These are phyloP conservation scores for Lasioglossum oenotherae DNA, from an alignment of 2,888 invertebrate species.

Conservation along the genomic window DNA sequence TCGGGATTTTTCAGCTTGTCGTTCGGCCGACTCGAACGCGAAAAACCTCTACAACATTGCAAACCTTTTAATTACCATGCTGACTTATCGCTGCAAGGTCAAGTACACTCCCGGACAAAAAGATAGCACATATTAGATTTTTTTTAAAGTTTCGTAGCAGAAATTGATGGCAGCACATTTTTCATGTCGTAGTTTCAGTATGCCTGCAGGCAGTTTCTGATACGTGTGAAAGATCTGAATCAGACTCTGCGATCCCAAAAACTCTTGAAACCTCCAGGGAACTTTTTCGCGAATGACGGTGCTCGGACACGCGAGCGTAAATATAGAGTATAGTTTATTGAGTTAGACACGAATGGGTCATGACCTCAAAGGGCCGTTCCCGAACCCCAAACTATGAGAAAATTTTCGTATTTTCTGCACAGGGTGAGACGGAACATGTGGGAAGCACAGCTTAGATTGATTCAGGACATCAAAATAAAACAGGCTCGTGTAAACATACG, in stretches of 20 bases:
- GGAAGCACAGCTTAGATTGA: neutral
- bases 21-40: neutral
- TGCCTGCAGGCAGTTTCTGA: neutral
- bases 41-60: neutral
- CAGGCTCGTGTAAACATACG: no score
- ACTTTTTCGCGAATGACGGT: slow-evolving; percentile 49
- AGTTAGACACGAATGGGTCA: neutral
- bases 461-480: neutral
- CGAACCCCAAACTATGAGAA: neutral
- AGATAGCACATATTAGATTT: no score
- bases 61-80: neutral
- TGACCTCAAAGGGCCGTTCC: neutral
- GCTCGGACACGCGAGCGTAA: slow-evolving; percentile 43
- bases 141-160: no score
- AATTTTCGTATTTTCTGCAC: neutral
- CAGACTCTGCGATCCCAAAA: neutral
- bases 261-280: neutral
- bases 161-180: no score
- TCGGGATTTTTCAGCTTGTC: slow-evolving; percentile 8
- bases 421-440: neutral
- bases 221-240: neutral
- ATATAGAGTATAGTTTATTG: neutral
- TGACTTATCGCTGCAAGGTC: neutral
- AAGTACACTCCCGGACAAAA: neutral
- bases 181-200: no score